These are phyloP conservation scores for Stenolophus ochropezus DNA, from an alignment of 2,888 invertebrate species.

Conservation along the genomic window DNA sequence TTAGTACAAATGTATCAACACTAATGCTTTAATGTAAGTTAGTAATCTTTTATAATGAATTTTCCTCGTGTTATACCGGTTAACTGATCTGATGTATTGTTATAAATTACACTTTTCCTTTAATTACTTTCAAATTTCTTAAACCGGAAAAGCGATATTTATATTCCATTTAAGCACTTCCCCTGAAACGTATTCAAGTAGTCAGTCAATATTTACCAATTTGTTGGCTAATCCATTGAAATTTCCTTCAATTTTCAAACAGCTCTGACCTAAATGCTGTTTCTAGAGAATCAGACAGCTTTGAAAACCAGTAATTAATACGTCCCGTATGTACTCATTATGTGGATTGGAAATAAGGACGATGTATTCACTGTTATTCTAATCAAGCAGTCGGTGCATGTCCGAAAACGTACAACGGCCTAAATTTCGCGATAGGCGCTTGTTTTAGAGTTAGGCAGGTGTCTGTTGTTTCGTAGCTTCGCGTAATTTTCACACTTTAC, in stretches of 20 bases:
- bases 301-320: slow-evolving; percentile 38
- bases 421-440: slow-evolving; percentile 39
- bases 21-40: not conserved
- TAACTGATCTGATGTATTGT: not conserved
- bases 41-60: not conserved
- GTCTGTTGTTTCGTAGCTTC: not conserved
- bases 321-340: slow-evolving; percentile 10
- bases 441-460: slow-evolving; percentile 45
- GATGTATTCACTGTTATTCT: slow-evolving; percentile 30
- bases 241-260: slow-evolving; percentile 31
- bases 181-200: slow-evolving; percentile 1
- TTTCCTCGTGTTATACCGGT: not conserved
- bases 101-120: not conserved
- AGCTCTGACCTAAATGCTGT: not conserved
- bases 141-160: not conserved
- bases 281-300: not conserved
- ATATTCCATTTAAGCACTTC: not conserved
- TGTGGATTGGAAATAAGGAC: slow-evolving; percentile 24
- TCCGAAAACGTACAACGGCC: slow-evolving; percentile 28
- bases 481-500: slow-evolving; percentile 16
- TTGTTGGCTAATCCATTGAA: slow-evolving; percentile 31
- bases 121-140: slow-evolving; percentile 14
- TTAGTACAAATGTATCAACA: not conserved
- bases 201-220: slow-evolving; percentile 13
- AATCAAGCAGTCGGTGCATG: slow-evolving; percentile 33